These are phyloP conservation scores for Melieria picta DNA, from an alignment of 2,888 invertebrate genomes.

Conservation along the genomic window DNA sequence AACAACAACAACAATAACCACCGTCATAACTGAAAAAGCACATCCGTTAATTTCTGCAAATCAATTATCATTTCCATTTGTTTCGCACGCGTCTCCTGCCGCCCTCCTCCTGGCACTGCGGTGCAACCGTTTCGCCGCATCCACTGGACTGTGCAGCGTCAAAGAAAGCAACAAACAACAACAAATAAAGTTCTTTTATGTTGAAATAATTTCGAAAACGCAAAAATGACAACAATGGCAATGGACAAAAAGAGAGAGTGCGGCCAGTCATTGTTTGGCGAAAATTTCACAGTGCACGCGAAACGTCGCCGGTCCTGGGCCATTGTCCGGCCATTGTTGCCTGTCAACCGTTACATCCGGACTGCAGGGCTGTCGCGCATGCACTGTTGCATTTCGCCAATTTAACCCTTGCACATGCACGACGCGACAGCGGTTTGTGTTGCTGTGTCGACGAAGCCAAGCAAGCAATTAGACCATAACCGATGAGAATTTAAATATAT, in stretches of 20 bases:
- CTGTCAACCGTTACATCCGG: slow-evolving; percentile 63
- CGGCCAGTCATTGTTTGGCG: slow-evolving; percentile 15
- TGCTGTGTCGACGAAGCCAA: slow-evolving; percentile 3
- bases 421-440: not conserved
- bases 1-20: too few species aligned
- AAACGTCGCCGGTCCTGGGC: slow-evolving; percentile 15
- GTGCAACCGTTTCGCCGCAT: slow-evolving; percentile 9
- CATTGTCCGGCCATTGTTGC: slow-evolving; percentile 43
- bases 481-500: slow-evolving; percentile 30
- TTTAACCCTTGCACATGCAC: slow-evolving; percentile 17
- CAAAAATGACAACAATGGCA: slow-evolving; percentile 5
- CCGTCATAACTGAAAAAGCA: slow-evolving; percentile 14
- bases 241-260: slow-evolving; percentile 11
- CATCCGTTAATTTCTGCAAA: slow-evolving; percentile 43
- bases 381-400: slow-evolving; percentile 1
- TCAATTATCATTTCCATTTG: slow-evolving; percentile 41
- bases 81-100: too few species aligned
- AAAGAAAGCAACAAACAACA: not conserved
- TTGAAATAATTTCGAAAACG: slow-evolving; percentile 15
- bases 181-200: not conserved
- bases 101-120: too few species aligned
- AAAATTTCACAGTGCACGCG: slow-evolving; percentile 14
- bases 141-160: slow-evolving; percentile 40
- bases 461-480: slow-evolving; percentile 61
- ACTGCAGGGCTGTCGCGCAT: not conserved